Evolutionary conservation across 2,797 vertebrate genomes (phyloP), one percentile per base, ranked within the genome.

Genomic region (Sebastes variabilis): DNA sequence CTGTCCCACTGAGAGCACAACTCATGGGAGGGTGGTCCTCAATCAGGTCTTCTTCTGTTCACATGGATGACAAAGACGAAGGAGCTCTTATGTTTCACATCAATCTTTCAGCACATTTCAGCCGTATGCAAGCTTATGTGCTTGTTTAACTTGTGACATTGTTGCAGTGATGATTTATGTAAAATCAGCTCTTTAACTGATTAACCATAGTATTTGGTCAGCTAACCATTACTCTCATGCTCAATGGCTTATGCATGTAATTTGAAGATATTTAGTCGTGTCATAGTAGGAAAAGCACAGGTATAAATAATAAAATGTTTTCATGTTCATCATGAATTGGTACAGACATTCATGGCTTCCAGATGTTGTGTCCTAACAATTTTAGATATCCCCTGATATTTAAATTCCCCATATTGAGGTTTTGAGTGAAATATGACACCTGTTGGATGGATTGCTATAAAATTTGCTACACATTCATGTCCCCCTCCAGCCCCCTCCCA

Each of bases 1-100:
- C 8, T 75, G 70, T 80, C 77, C 73, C 81, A 69, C 62, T 83
- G 90, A 79, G 83, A 75, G 34, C 25, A 54, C 49, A 64, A 52
- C 81, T 71, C 42, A 22, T 66, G 69, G 70, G 75, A 78, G 69
- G 71, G 69, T 70, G 75, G 64, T 86, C 79, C 73, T 84, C 66
- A 27, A 58, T 86, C 77, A 75, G 75, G 72, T 80, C 80, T 49
- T 90, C 80, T 52, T 73, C 79, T 75, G 59, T 79, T 89, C 80
- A 69, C 80, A 83, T 24, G 52, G 62, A 79, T 12, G 61, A 72
- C 2, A 32, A 86, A 22, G 52, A 20, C 2, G 7, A 56, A 70
- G 74, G 29, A 71, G 72, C 72, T 70, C 36, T 62, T 4, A 7
- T 36, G 75, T 82, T 55, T 85, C 32, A 78, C 52, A 30, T 79